Evolutionary conservation across 2,797 vertebrate species (phyloP).

Genomic region (Melanotaenia nigrans): DNA sequence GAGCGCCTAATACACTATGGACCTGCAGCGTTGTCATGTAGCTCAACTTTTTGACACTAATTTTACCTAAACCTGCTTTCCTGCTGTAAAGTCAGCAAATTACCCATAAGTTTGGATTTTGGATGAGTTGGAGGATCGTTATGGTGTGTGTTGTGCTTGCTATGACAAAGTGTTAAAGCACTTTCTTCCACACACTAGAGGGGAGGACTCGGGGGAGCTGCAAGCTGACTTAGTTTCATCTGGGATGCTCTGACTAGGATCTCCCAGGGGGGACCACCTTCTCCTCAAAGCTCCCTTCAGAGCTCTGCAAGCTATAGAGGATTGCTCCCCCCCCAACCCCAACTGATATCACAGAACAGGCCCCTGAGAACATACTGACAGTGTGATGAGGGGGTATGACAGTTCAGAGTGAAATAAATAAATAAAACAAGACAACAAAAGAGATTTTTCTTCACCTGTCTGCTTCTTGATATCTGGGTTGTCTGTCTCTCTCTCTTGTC

Average conservation of each 20-base stretch:
- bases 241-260: conserved; percentile 60
- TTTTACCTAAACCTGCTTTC: conserved; percentile 64
- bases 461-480: conserved; percentile 37
- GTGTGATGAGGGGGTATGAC: conserved; percentile 48
- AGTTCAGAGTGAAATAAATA: conserved; percentile 44
- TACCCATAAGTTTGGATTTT: conserved; percentile 49
- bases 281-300: conserved; percentile 51
- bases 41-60: conserved; percentile 50
- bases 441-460: conserved; percentile 42
- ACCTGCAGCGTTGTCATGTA: conserved; percentile 45
- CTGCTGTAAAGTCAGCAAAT: conserved; percentile 70
- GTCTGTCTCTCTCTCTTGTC: conserved; percentile 28
- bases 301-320: conserved; percentile 41
- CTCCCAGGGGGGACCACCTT: conserved; percentile 56
- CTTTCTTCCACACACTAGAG: conserved; percentile 60
- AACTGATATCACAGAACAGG: conserved; percentile 48
- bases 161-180: conserved; percentile 64
- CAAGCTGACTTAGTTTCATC: conserved; percentile 70
- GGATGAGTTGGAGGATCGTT: conserved; percentile 54
- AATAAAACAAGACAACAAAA: conserved; percentile 41
- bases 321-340: conserved; percentile 32
- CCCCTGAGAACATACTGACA: conserved; percentile 46
- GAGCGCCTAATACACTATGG: conserved; percentile 16
- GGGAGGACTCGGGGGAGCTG: conserved; percentile 61
- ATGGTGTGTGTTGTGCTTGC: conserved; percentile 28